Evolutionary conservation across 2,113 vertebrate genomes (phyloP), one percentile per base, ranked within the genome.

Genomic region (Coreoperca whiteheadi): DNA sequence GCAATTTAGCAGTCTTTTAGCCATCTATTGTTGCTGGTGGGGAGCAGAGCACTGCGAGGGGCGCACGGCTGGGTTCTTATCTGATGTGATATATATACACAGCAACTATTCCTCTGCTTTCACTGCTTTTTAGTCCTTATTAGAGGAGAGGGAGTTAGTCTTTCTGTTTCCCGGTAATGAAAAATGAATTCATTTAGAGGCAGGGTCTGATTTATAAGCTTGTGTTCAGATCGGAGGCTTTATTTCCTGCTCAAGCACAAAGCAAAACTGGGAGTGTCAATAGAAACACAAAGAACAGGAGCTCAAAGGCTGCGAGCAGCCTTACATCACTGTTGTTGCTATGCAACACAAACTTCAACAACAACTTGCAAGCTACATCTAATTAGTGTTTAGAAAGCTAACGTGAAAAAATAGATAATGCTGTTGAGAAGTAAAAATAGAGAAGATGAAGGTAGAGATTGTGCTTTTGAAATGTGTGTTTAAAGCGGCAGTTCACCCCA

Each of bases 291-390:
- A 53, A 74, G 16, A 80, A 14, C 50, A 1, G 48, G 21, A 73
- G 61, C 79, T 79, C 48, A 64, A 80, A 82, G 83, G 67, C 66
- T 64, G 76, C n/a, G 14, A 68, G 60, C 56, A 74, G 77, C 53
- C 65, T 64, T 32, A 23, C 51, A 70, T 75, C 69, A 25, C 30
- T 61, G 37, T 21, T 81, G 84, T 86, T 89, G 87, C 87, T 61
- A 89, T 28, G 84, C 87, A 57, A 86, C 83, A 6, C 53, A 81
- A 74, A 86, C 51, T 83, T 80, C 67, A 66, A 72, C 74, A 78
- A 82, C 74, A 74, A 59, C 71, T 54, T 39, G 51, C 60, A 8
- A 32, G 70, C 32, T 74, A 25, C 53, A 48, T 77, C 59, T 79
- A 80, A 89, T 85, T 69, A 77, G 61, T 69, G 50, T 66, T 80